Conservation (phyloP, 1,140 invertebrate genomes). For the Tetramorium simillimum region DNA sequence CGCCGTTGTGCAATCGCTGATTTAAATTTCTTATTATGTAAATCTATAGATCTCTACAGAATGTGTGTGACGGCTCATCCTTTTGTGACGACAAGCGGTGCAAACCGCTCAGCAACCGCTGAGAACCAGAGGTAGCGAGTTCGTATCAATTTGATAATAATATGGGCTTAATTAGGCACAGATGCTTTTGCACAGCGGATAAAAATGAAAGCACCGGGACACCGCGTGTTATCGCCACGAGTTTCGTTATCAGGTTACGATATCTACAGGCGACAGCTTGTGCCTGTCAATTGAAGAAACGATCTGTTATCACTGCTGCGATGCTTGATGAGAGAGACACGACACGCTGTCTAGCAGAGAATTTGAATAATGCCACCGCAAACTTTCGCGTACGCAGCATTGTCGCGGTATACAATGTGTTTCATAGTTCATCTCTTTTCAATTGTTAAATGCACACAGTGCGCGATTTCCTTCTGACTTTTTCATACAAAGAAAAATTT, state of each 20-base stretch:
- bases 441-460: background rate
- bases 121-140: conserved; percentile 50
- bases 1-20: background rate
- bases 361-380: conserved; percentile 15
- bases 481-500: background rate
- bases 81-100: background rate
- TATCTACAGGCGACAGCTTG: background rate
- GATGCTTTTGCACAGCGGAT: background rate
- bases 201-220: background rate
- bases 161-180: conserved; percentile 28
- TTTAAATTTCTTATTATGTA: conserved; percentile 13
- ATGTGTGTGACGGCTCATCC: background rate
- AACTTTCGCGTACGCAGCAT: conserved; percentile 23
- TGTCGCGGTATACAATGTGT: conserved; percentile 25
- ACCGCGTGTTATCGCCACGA: background rate
- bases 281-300: conserved; percentile 2
- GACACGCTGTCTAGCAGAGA: conserved; percentile 45
- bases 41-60: conserved; percentile 4
- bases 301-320: background rate
- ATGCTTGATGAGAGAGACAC: background rate
- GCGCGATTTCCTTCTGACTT: background rate
- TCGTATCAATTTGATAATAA: conserved; percentile 18
- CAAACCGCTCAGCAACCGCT: conserved; percentile 25
- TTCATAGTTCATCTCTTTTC: background rate
- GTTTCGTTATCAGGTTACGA: conserved; percentile 31